Base-by-base conservation (phyloP, 1,140 invertebrate species). In the Scaptodrosophila lebanonensis region DNA sequence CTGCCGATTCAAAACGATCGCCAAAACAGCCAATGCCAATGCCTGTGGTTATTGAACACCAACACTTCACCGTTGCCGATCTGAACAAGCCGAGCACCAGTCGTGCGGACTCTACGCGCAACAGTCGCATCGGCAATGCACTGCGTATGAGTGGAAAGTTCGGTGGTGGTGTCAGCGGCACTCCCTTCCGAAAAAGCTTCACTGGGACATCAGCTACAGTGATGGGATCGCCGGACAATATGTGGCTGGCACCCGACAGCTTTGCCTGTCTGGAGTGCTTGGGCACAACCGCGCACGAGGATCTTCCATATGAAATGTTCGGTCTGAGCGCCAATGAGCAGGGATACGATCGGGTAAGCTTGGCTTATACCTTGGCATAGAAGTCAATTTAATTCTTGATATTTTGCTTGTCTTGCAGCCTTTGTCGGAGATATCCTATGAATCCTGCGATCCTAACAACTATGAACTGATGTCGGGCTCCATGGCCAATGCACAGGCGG, bases 201-300 rank as follows among this genome's bases (percentile, higher is more conserved):
- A 66, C 73, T 0, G 68, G 75, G 2, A 86, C 89, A 0, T 84
- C 89, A 2, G 25, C 58, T 1, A 60, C 70, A 16, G n/a, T n/a
- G n/a, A n/a, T n/a, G n/a, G n/a, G n/a, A n/a, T n/a, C n/a, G 17
- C 69, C 75, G 5, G 88, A 88, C 33, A 88, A 88, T 30, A 60
- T 89, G 8, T 90, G 89, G 89, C 75, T 88, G 56, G 89, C 92
- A 0, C 89, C 90, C 1, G 92, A 92, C 1, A 91, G 92, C 0
- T 95, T 95, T 85, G 94, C 95, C 61, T 95, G 94, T 67, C 82
- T 95, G 13, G 89, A 91, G 63, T 90, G 93, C 1, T 84, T 95
- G 7, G 93, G 93, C 1, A 90, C 89, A 0, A 89, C 88, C 0
- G 89, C 89, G 7, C 87, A 87, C 20, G 87, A 89, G 33, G 91